Base-by-base conservation (phyloP, 1,140 invertebrate species). In the Drosophila repletoides region DNA sequence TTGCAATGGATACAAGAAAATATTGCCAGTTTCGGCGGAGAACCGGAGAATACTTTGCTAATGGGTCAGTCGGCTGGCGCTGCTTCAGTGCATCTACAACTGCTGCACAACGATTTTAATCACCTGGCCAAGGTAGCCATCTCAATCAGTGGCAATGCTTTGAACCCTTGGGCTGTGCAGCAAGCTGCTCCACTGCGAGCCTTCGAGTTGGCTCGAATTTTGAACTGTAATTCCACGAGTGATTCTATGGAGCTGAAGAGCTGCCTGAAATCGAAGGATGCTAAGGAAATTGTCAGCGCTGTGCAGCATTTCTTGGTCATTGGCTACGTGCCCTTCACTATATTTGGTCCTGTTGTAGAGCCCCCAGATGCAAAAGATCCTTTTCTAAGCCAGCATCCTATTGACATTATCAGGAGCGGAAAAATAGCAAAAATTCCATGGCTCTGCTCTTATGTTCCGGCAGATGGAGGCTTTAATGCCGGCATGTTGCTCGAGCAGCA, bases 71-170 rank as follows among this genome's bases (percentile, higher is more conserved):
- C 92, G 0, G 93, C 93, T 12, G 93, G 93, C 0, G 92, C 90
- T 21, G 92, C 91, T n/a, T 92, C 92, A 66, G 92, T 93, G 0
- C 91, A 93, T 52, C 92, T 94, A 71, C 94, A 95, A 70, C 91
- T 94, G 43, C 59, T 96, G 1, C 93, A 92, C 79, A 88, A 90
- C 5, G 24, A 49, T 3, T 22, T 45, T 3, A 21, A 46, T 10
- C 40, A 72, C 5, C 3, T 61, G 14, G 68, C 71, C 7, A 76
- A 72, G 5, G 52, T 59, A 10, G 74, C 55, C 3, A 61, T 72
- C n/a, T 68, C 86, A 4, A 48, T 76, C 19, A 79, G 76, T 69
- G 51, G 51, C 7, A 41, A 40, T 31, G 51, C 51, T 0, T 17
- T 55, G 1, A n/a, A 29, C 21, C 15, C 15, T 0, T 55, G 51